These are phyloP conservation scores for Lithodes maja DNA, from an alignment of 2,888 invertebrate genomes.

Conservation along the genomic window DNA sequence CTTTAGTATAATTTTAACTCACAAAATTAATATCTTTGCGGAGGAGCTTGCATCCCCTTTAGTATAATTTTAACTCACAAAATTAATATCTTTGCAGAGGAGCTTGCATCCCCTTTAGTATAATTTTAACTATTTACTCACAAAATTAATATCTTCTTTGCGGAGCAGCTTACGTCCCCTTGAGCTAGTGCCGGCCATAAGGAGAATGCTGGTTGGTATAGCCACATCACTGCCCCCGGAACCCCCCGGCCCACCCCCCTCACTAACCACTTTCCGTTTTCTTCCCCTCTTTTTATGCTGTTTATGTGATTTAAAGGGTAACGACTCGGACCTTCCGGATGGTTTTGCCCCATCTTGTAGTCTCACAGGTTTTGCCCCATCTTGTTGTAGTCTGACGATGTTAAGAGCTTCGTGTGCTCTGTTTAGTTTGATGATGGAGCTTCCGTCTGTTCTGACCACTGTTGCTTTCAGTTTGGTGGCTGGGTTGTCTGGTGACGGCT, in stretches of 20 bases:
- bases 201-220: conserved; percentile 47
- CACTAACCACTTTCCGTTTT: conserved; percentile 13
- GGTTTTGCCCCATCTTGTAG: background rate
- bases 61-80: conserved; percentile 22
- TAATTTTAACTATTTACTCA: conserved; percentile 5
- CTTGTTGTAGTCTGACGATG: background rate
- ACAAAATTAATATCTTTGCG: conserved; percentile 57
- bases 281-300: background rate
- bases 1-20: too few relatives aligned
- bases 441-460: background rate
- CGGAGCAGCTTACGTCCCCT: conserved; percentile 51
- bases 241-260: conserved; percentile 1
- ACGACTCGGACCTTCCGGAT: background rate
- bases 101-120: conserved; percentile 36
- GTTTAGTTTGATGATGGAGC: background rate
- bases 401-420: background rate
- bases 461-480: background rate
- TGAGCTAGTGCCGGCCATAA: conserved; percentile 60
- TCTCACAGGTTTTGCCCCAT: background rate
- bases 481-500: background rate
- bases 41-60: conserved; percentile 42
- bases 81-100: conserved; percentile 48
- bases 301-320: background rate
- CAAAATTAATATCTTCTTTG: conserved; percentile 55
- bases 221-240: background rate